Evolutionary conservation across 2,113 vertebrate species (phyloP).

Genomic region (Leucopsar rothschildi): DNA sequence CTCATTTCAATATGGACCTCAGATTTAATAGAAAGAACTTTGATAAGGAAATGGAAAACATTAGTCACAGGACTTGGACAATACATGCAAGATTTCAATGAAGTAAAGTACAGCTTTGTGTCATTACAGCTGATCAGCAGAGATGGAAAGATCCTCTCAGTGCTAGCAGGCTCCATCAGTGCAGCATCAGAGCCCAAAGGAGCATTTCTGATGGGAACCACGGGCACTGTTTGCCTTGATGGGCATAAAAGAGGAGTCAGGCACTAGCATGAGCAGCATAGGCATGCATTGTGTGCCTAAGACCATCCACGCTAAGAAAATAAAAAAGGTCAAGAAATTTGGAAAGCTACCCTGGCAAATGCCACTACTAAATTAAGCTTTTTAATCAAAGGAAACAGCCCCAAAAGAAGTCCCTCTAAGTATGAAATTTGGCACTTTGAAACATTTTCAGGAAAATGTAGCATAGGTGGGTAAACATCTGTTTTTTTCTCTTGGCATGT

Average conservation of each 20-base stretch:
- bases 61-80: not conserved
- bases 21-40: not conserved
- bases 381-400: not conserved
- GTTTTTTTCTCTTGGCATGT: not conserved
- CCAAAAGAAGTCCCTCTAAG: constrained; percentile 11
- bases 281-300: not conserved
- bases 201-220: constrained; percentile 31
- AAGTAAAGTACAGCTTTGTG: not conserved
- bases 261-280: not conserved
- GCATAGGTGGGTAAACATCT: not conserved
- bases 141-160: constrained; percentile 4
- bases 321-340: not conserved
- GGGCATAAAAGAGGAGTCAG: not conserved
- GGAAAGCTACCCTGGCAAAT: not conserved
- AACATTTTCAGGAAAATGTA: not conserved
- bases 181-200: not conserved
- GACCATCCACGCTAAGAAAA: not conserved
- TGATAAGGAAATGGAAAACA: not conserved
- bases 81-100: not conserved
- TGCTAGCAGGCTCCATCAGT: constrained; percentile 34
- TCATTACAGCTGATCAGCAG: constrained; percentile 1
- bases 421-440: not conserved
- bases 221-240: constrained; percentile 19
- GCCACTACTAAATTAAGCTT: not conserved
- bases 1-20: not conserved